Evolutionary conservation across 1,140 invertebrate genomes (phyloP), one percentile per base, ranked within the genome.

Genomic region (Drosophila orosa): DNA sequence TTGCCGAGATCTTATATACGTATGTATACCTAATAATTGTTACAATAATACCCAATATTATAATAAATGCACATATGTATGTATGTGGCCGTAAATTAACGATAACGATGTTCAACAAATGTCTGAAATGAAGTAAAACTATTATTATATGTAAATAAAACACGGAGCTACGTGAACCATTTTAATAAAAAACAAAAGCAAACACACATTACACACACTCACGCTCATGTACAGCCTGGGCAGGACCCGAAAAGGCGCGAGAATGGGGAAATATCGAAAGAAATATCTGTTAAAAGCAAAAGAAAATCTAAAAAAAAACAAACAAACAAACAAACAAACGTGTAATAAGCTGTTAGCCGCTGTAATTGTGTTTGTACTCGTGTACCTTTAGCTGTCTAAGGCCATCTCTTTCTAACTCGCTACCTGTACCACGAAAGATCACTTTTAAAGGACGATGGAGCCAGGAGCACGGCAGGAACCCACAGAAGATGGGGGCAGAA

Each of bases 51-150:
- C 35, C 66, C 62, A 25, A 50, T 55, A 48, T 61, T 40, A 78
- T 65, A 72, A 29, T 60, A 65, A 58, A 73, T 66, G 54, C 37
- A 48, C 58, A 72, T 54, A 50, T 54, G 35, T 60, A 60, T 57
- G 52, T 74, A 60, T 66, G 62, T 60, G 39, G 50, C 31, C 50
- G 50, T 54, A 54, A 54, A 54, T 24, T 82, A 78, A 63, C 52
- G 65, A 67, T 76, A 66, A 58, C 42, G 56, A 66, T 75, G 72
- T 75, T 75, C 60, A 75, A 75, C 75, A 78, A 78, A 72, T 78
- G 75, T 78, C 74, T 77, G 74, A 77, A 77, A 77, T 77, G 74
- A 77, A 77, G 55, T 76, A 77, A 77, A 77, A 77, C 74, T 77
- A 77, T 76, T 75, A 75, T 71, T 45, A 76, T 68, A 71, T 75